Base-by-base conservation (phyloP, 2,888 invertebrate species). In the Dermolepida albohirtum region DNA sequence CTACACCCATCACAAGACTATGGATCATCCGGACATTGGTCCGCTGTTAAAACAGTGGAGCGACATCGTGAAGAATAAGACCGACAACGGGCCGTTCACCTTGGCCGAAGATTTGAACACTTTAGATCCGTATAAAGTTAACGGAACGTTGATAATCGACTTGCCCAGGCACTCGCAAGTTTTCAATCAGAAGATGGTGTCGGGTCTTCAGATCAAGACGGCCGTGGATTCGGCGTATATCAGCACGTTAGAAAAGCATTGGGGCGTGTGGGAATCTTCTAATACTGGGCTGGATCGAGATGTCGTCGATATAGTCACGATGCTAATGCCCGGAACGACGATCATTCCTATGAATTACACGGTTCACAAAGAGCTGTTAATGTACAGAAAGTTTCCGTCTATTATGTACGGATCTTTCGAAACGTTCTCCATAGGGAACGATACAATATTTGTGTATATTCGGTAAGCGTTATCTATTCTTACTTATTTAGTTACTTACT, bases 301-400 rank as follows among this genome's bases (percentile, higher is more conserved):
- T 57, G 84, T 87, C 54, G 81, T 87, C 40, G 89, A 90, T 17
- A 87, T 92, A 78, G 87, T 96, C 77, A 87, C 91, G 52, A 84
- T 94, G 79, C 83, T 96, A 66, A 83, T 97, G 71, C 94, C 94
- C 0, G 96, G 96, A 50, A 89, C 92, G 5, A 91, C 94, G 0
- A 70, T 83, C 44, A 71, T 83, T 12, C 69, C 74, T 17, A 67
- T 66, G 14, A 75, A 76, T 63, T 70, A 75, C 16, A 73, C 69
- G 2, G 68, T 81, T 17, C 73, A 86, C 74, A 76, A 80, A 44
- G 80, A 80, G 11, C 77, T 88, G 17, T 74, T 84, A 2, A 81
- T 84, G 69, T 80, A 83, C 6, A 80, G 88, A 34, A 73, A 77
- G 22, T 86, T 89, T 68, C 86, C 87, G 8, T 89, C 90, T 27